phyloP scores from a whole-genome alignment of 2,113 vertebrate genomes.

The Heterochromis multidens region DNA sequence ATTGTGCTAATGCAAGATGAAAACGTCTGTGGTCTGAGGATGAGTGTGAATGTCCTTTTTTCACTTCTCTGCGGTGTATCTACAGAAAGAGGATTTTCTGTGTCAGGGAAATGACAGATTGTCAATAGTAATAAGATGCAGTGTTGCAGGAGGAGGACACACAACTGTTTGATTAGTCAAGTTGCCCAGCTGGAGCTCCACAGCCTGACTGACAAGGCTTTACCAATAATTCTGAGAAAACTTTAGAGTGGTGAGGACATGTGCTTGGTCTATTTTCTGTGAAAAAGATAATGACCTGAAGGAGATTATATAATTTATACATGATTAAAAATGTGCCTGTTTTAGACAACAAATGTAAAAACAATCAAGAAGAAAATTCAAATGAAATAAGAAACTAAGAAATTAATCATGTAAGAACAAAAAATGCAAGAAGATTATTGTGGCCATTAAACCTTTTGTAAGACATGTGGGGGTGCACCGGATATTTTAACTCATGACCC shows the following conservation, averaged over 20 bases:
- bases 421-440: no score
- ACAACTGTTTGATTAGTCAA: conserved; percentile 1
- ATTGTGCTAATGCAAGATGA: conserved; percentile 41
- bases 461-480: no score
- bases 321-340: background rate
- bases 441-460: background rate
- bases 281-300: background rate
- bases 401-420: no score
- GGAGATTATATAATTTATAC: background rate
- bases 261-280: background rate
- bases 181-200: background rate
- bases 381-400: no score
- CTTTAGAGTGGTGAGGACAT: background rate
- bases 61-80: conserved; percentile 12
- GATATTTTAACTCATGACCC: background rate
- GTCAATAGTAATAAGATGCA: conserved; percentile 71
- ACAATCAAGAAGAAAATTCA: background rate
- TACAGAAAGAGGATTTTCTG: conserved; percentile 18
- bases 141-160: conserved; percentile 24
- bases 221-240: background rate
- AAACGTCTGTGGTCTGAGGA: conserved; percentile 28
- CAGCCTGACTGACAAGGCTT: background rate
- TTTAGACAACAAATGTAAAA: background rate
- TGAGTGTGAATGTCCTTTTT: background rate
- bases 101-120: conserved; percentile 59